Evolutionary conservation across 2,113 vertebrate genomes (phyloP), one percentile per base, ranked within the genome.

Genomic region (Zosterops japonicus): DNA sequence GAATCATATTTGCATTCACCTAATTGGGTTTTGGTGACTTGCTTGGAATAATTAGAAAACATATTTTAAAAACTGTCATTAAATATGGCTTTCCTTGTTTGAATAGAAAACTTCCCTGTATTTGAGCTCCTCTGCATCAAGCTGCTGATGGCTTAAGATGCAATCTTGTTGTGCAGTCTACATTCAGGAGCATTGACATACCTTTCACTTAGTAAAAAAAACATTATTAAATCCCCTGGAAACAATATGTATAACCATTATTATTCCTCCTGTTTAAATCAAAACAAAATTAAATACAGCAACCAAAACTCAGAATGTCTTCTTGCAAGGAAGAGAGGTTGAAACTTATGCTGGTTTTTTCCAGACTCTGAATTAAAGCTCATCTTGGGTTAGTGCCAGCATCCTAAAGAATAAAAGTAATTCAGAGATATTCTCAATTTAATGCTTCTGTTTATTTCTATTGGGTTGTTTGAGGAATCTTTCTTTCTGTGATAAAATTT

Each of bases 31-130:
- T 82, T 83, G 49, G 20, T 94, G 59, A 85, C 56, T 89, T 56
- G 20, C 16, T 91, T 65, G 22, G 29, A 93, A 49, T 64, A 96
- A 94, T 77, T 83, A 52, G n/a, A 81, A 95, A 93, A 36, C 6
- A 67, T 1, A 67, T 89, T 94, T 94, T 55, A 80, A 80, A 83
- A 85, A 44, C 17, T 44, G 15, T 49, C 14, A 49, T 95, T 60
- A 93, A 93, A 87, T 44, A 67, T 44, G 9, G 56, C 28, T 81
- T 83, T 63, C 24, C 19, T 71, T 41, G 5, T 63, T 17, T 78
- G 39, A 70, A 81, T 5, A 36, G 11, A 87, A 89, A 83, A 44
- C 2, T 42, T 78, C 22, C 28, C 3, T 15, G 5, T 17, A 20
- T 15, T 4, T 1, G 1, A 44, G 5, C 3, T 57, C 4, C 35